A percentile compares a stretch with the other conserved stretches of the same genome.
Conservation (phyloP, 1,140 invertebrate species). For the Physella acuta region DNA sequence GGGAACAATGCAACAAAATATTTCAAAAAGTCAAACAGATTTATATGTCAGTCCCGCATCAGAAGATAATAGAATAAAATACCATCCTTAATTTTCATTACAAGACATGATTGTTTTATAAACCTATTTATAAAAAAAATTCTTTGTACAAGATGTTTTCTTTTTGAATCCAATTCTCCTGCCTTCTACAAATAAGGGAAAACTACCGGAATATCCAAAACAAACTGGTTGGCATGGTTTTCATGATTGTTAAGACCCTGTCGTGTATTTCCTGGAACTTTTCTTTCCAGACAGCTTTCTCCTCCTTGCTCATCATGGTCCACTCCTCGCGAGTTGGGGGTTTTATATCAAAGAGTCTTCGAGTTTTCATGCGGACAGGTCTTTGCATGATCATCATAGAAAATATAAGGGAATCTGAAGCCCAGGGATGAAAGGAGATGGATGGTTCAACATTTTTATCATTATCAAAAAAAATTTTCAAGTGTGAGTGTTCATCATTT, state of each 20-base stretch:
- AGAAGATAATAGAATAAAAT: too few species aligned
- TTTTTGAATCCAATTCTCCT: too few species aligned
- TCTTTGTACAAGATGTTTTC: too few species aligned
- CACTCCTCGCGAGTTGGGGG: constrained; percentile 48
- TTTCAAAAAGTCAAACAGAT: too few species aligned
- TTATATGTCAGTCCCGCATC: too few species aligned
- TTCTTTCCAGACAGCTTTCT: constrained; percentile 48
- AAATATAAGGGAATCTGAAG: constrained; percentile 49
- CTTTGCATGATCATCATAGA: constrained; percentile 42
- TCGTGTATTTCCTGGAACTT: constrained; percentile 58
- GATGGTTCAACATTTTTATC: not conserved
- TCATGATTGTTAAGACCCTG: constrained; percentile 57
- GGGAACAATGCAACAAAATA: too few species aligned
- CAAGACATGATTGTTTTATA: too few species aligned
- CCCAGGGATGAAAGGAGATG: not conserved
- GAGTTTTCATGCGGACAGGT: constrained; percentile 39
- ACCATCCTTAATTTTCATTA: too few species aligned
- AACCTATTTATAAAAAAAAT: too few species aligned
- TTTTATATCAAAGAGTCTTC: constrained; percentile 43
- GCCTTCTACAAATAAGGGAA: too few species aligned
- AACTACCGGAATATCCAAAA: constrained; percentile 63
- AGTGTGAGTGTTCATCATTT: too few species aligned
- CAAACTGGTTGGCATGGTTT: constrained; percentile 58
- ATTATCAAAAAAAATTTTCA: too few species aligned
- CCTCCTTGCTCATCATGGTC: constrained; percentile 52